phyloP scores from a whole-genome alignment of 2,113 vertebrate genomes.

The Chitala chitala region DNA sequence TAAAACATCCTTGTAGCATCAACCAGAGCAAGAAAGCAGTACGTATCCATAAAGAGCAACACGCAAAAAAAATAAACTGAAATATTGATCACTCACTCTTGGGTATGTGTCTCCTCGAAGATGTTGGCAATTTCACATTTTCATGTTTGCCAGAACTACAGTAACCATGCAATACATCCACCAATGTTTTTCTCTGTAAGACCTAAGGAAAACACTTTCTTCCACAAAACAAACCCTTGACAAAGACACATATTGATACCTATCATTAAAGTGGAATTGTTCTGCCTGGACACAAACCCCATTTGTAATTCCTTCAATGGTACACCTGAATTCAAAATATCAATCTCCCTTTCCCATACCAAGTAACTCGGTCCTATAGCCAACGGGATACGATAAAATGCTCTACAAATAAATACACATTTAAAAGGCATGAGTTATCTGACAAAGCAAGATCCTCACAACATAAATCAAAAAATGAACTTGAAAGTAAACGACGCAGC shows the following conservation, averaged over 20 bases:
- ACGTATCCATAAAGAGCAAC: too few relatives aligned
- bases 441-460: constrained; percentile 82
- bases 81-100: not conserved
- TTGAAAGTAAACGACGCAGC: not conserved
- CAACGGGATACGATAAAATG: constrained; percentile 46
- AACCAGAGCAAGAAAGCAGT: too few relatives aligned
- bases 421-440: constrained; percentile 76
- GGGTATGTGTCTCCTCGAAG: not conserved
- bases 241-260: not conserved
- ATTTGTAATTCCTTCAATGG: constrained; percentile 41
- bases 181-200: not conserved
- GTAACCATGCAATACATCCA: not conserved
- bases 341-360: constrained; percentile 94
- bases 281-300: not conserved
- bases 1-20: too few relatives aligned
- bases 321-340: constrained; percentile 85
- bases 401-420: constrained; percentile 80
- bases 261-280: not conserved
- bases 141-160: too few relatives aligned
- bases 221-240: not conserved
- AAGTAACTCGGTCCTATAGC: constrained; percentile 71
- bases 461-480: constrained; percentile 69
- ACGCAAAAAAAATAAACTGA: too few relatives aligned
- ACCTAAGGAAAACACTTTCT: not conserved
- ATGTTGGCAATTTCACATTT: not conserved